Base-by-base conservation (phyloP, 1,140 invertebrate genomes). In the Sarcophaga peregrina region DNA sequence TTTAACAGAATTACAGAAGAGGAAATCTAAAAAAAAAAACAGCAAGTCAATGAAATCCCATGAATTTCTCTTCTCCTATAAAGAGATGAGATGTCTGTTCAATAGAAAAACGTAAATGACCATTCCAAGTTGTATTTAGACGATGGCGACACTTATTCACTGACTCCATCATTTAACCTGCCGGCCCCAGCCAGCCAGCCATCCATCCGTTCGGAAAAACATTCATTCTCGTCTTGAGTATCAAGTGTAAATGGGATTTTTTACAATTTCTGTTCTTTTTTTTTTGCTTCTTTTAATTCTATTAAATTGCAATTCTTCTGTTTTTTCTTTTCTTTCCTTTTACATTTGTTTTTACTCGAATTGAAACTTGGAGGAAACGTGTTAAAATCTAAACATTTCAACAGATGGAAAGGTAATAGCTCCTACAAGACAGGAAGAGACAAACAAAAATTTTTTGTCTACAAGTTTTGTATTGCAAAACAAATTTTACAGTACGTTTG, bases 201-300 rank as follows among this genome's bases (percentile, higher is more conserved):
- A 58, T 58, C 13, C n/a, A 37, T 37, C 25, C 25, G 25, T 37
- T 37, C 25, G 25, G 25, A n/a, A 15, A 58, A 15, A 15, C 54
- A 58, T 58, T 58, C 15, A 58, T 58, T 58, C 54, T 58, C 13
- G 10, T n/a, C 10, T 58, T 58, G 54, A 13, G 13, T 58, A n/a
- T 58, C 54, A n/a, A 58, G 54, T 58, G 54, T 58, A 58, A 58
- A 58, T 58, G 54, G n/a, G 54, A 58, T 58, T 58, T 37, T 37
- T 58, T n/a, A n/a, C 54, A 58, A 58, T 58, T 58, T 58, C 13
- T 37, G 25, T 37, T 37, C 25, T 37, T 37, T 37, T 2, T 37
- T 37, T 37, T 37, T 37, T 37, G n/a, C n/a, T 37, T 37, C 15
- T 58, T 58, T 58, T 58, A 58, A 58, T 58, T 58, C 54, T 58